phyloP scores from a whole-genome alignment of 2,113 vertebrate genomes.

The Sylvia atricapilla region DNA sequence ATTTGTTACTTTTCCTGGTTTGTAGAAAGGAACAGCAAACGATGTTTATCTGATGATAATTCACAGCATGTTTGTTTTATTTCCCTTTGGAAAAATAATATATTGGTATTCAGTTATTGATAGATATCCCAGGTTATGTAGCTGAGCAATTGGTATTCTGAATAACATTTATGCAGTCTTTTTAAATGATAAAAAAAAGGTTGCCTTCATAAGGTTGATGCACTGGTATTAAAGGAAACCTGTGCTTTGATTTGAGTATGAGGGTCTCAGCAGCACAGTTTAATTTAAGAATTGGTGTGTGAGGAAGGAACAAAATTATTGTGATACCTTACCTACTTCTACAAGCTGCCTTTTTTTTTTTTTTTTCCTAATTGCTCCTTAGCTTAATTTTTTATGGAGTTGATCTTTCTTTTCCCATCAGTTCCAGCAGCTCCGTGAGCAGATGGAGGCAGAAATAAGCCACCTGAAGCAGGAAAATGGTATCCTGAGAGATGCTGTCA shows the following conservation, averaged over 20 bases:
- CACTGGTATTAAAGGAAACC: neutral
- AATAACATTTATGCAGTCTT: neutral
- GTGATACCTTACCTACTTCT: neutral
- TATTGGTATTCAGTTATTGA: neutral
- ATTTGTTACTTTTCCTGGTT: neutral
- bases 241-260: neutral
- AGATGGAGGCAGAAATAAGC: slow-evolving; percentile 91
- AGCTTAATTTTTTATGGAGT: neutral
- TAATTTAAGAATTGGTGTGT: neutral
- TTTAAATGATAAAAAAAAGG: neutral
- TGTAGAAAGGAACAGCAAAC: neutral
- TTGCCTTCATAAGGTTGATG: neutral
- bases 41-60: neutral
- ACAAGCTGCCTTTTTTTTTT: too few relatives aligned
- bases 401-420: slow-evolving; percentile 47
- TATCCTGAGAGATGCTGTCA: slow-evolving; percentile 96
- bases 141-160: neutral
- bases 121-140: neutral
- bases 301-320: neutral
- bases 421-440: slow-evolving; percentile 92
- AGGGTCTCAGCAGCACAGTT: neutral
- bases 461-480: slow-evolving; percentile 95
- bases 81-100: neutral
- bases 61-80: neutral
- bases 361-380: neutral